Base-by-base conservation (phyloP, 2,113 vertebrate genomes). In the Merops nubicus region DNA sequence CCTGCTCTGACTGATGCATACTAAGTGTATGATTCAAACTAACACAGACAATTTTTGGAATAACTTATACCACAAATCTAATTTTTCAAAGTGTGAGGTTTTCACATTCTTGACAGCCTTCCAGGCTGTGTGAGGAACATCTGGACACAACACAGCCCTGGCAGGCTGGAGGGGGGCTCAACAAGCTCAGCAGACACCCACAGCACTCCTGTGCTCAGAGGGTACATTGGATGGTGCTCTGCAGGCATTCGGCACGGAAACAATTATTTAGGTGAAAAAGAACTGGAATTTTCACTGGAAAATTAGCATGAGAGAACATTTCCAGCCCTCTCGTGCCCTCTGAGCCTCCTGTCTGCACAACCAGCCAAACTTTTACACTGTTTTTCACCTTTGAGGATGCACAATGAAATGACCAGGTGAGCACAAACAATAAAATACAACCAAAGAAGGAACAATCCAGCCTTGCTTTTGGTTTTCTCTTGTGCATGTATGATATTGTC, bases 321-420 rank as follows among this genome's bases (percentile, higher is more conserved):
- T 25, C 5, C 13, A 43, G 15, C 28, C n/a, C 13, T 5, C 20
- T 50, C 51, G 7, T 3, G 45, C 47, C 42, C 57, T 19, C 21
- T 1, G 5, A 26, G 53, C 8, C 15, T 29, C 29, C 60, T 54
- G 10, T 11, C 28, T 13, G 2, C 2, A 38, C 11, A 17, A 6
- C 9, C 20, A 11, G 3, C 20, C 21, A 2, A 18, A 42, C 12
- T 18, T 20, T 5, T 9, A 31, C 11, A 3, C 2, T 0, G 0
- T 2, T 84, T 42, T 9, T 11, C 38, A 12, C 36, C 34, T 18
- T 3, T 10, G 31, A 18, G 85, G 62, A 38, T 7, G 19, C 42
- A 23, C 6, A 45, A 1, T 3, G 17, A 57, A 56, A 64, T 0
- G 38, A 36, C 14, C 38, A 53, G 67, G 42, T 53, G 54, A 82